phyloP scores from a whole-genome alignment of 2,797 vertebrate genomes.

The Darevskia nairensis region DNA sequence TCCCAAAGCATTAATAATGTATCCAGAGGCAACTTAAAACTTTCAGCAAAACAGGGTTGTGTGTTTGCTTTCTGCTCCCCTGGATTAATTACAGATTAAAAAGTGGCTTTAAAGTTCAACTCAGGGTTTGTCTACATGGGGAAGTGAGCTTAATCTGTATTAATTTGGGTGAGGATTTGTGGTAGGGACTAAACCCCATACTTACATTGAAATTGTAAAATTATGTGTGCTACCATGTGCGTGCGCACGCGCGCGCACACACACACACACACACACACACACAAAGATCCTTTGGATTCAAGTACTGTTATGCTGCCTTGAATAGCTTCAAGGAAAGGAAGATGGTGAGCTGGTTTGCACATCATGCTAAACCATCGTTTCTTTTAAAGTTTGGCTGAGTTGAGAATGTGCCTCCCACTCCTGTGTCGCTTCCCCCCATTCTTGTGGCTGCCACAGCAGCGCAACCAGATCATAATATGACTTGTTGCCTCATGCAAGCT shows the following conservation, averaged over 20 bases:
- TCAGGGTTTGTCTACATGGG: constrained; percentile 33
- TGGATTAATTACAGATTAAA: constrained; percentile 52
- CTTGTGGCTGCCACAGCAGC: too few species aligned
- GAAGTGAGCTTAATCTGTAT: constrained; percentile 40
- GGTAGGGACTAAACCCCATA: constrained; percentile 24
- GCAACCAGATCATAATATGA: too few species aligned
- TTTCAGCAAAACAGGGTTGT: constrained; percentile 23
- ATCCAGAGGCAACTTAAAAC: constrained; percentile 38
- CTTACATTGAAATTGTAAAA: constrained; percentile 24
- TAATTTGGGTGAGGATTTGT: constrained; percentile 39
- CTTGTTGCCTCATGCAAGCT: too few species aligned
- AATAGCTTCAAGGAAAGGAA: not conserved
- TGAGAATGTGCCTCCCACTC: too few species aligned
- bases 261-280: not conserved
- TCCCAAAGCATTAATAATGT: constrained; percentile 1
- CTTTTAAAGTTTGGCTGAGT: too few species aligned
- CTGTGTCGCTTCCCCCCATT: too few species aligned
- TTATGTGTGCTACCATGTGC: constrained; percentile 7
- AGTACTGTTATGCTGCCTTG: not conserved
- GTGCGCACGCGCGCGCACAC: too few species aligned
- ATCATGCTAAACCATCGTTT: too few species aligned
- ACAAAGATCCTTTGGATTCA: not conserved
- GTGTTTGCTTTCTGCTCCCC: constrained; percentile 18
- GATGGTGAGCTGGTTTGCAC: too few species aligned
- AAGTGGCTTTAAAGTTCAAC: constrained; percentile 43